Evolutionary conservation across 2,888 invertebrate genomes (phyloP), one percentile per base, ranked within the genome.

Genomic region (Yponomeuta evonymella): DNA sequence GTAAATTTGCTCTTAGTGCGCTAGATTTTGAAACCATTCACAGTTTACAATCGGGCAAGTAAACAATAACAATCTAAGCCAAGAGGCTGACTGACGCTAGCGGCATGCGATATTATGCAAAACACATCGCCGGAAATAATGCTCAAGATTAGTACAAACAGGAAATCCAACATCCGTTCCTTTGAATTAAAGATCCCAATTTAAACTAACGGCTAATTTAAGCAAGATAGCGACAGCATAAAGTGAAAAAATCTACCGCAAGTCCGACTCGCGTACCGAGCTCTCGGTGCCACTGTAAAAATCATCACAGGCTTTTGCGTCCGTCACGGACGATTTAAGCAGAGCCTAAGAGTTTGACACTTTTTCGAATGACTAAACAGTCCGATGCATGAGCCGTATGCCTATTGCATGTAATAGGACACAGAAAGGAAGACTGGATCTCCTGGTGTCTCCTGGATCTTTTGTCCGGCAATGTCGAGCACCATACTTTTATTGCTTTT

Each of bases 161-260:
- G 67, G 67, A 67, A 67, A 67, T 36, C 67, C 8, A 33, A 67
- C 67, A 67, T 67, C 67, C 67, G 67, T 67, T 67, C 15, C 15
- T 33, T 33, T 33, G 33, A 65, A 65, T 30, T 65, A 58, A 15
- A 12, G 51, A 58, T 58, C 51, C 51, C 15, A 58, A 58, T 58
- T 58, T 58, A 15, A 58, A 58, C 51, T 58, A 6, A 8, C 43
- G 8, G 43, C 43, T 43, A 58, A 58, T 58, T 58, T 58, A 58
- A 12, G 15, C 12, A 15, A 58, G 51, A 15, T 15, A 15, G 51
- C 51, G 51, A 58, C 15, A 58, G 51, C 51, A 5, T 58, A 15
- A 12, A 58, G 51, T 12, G 15, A 58, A 43, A 43, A 43, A 43
- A 43, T 43, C 1, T 43, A 43, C 43, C 8, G 43, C 43, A 8